Base-by-base conservation (phyloP, 2,797 vertebrate species). In the Alectoris magna region DNA sequence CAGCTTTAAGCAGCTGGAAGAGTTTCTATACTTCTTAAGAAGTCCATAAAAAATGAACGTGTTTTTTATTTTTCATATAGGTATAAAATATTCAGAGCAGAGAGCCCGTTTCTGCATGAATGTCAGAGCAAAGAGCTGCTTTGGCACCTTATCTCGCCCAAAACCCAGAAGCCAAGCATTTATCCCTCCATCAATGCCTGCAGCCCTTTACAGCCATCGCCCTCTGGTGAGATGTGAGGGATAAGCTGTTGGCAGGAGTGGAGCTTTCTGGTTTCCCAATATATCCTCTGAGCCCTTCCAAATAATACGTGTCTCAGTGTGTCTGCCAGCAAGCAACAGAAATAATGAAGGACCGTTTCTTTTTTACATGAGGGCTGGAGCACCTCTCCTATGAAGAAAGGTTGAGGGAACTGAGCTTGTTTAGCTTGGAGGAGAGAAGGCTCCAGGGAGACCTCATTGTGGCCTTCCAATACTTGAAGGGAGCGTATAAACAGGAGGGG, bases 121-220 rank as follows among this genome's bases (percentile, higher is more conserved):
- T 39, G 31, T 39, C 85, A 5, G 6, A n/a, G 70, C 3, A 36
- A 69, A 67, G 59, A 62, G 59, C 44, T 66, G 4, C 70, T 73
- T 43, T 68, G 80, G 63, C 71, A n/a, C 66, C 15, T 7, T 1
- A 27, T 22, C 26, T 67, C 29, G 7, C 14, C 43, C 44, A 46
- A 24, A 34, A 22, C 53, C 64, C 27, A 0, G 4, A 68, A 39
- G 49, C 7, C 53, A 7, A 9, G n/a, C 72, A 8, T 60, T 46
- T 66, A 4, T n/a, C 58, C 46, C 6, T 4, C 0, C 62, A 3
- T 5, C 1, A 2, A 15, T 7, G 73, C 72, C 0, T 4, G 10
- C 56, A 85, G 39, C 62, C 67, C 7, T 55, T 72, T 64, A 24
- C 41, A 68, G 44, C 60, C 10, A 5, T 23, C 0, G 0, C 53